Base-by-base conservation (phyloP, 2,113 vertebrate genomes). In the Chlorocebus sabaeus region DNA sequence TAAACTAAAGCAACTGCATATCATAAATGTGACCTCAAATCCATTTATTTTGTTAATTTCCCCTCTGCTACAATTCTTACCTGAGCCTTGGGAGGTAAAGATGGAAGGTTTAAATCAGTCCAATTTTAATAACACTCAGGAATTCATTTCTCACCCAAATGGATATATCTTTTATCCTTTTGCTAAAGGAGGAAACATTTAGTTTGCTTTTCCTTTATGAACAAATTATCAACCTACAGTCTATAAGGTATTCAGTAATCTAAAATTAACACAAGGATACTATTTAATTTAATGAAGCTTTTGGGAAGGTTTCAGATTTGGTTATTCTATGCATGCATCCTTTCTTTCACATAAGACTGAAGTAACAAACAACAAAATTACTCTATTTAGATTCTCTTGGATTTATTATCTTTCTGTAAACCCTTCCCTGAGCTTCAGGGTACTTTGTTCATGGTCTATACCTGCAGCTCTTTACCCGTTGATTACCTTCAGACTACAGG, bases 1-100 rank as follows among this genome's bases (percentile, higher is more conserved):
- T 61, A 96, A 93, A 91, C 35, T 57, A 90, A 82, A 91, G 35
- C 23, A 89, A 76, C 27, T 52, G 9, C 5, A 57, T 25, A 48
- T 67, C 6, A 18, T 52, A 91, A 93, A 72, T 22, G 17, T 79
- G 27, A n/a, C 16, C 12, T 6, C 20, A 89, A n/a, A 83, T 80
- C 48, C 11, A 59, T 38, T 84, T 73, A 35, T 75, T 48, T 61
- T 81, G 2, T 61, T 92, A 73, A 84, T 88, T 88, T 5, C 0
- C 1, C 30, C 1, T 83, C 38, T 48, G 23, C 22, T 48, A 30
- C 5, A 8, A 32, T 64, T 70, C 11, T 73, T 14, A 32, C 20
- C 5, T 79, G 35, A 9, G 12, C 4, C 0, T 3, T 38, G 35
- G 43, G n/a, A 91, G 35, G 7, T 85, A 7, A 90, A 76, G 11